Base-by-base conservation (phyloP, 1,140 invertebrate species). In the Mercenaria mercenaria region DNA sequence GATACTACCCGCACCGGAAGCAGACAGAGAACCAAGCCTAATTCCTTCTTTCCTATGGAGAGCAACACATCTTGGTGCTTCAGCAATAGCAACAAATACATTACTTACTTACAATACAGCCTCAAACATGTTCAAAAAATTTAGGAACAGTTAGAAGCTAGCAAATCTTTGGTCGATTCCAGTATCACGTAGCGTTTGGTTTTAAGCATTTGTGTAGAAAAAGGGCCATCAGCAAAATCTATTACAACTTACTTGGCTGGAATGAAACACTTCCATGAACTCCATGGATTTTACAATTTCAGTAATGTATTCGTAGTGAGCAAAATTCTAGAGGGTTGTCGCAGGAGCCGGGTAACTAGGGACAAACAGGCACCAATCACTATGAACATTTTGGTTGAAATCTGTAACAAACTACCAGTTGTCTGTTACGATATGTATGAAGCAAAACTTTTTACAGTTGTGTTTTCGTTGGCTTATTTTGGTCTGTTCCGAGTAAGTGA, bases 1-100 rank as follows among this genome's bases (percentile, higher is more conserved):
- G n/a, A n/a, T n/a, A n/a, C n/a, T n/a, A n/a, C 34, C 76, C 0
- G 83, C 83, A 13, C 83, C 67, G 32, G 64, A 86, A 76, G 83
- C 83, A 10, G 47, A 56, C 34, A 11, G 11, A 1, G 8, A 47
- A n/a, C 83, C 83, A 6, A 1, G 15, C 23, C 67, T 32, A 39
- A 37, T 86, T 4, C 83, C 69, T n/a, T 34, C 20, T 0, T 39
- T 74, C 37, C 64, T 76, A 34, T 86, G 83, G 83, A 39, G 34
- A 43, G 37, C 72, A 26, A 41, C 13, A 41, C 18, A 39, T 23
- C 39, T 76, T 15, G 15, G n/a, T 26, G 1, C 3, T 26, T 41
- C 72, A 6, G 18, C 23, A n/a, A n/a, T n/a, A n/a, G n/a, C n/a
- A n/a, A n/a, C n/a, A n/a, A n/a, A n/a, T n/a, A n/a, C n/a, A n/a